Evolutionary conservation across 2,888 invertebrate species (phyloP), one percentile per base, ranked within the genome.

Genomic region (Ichneumoninae sp.): DNA sequence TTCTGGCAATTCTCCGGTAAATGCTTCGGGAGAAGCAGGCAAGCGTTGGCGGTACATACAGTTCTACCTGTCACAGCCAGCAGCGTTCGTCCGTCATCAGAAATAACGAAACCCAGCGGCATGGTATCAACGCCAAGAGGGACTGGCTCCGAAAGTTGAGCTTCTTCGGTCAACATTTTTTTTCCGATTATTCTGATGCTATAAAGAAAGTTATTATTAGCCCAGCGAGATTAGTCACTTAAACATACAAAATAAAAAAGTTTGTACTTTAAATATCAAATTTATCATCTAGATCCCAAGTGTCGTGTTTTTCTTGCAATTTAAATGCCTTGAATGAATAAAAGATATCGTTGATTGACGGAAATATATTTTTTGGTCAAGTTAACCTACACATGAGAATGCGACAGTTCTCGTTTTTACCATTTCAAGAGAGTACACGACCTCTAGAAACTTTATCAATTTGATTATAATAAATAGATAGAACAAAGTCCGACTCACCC

Each of bases 51-150:
- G 6, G 63, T 63, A 16, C 63, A 33, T 10, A 63, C 50, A 19
- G 22, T 63, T 60, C 54, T 81, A 91, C 93, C 91, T 66, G 90
- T 87, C 16, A 93, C 88, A 33, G 92, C 90, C 8, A 93, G 77
- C 19, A 93, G 83, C 0, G 92, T 89, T 22, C 89, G 87, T 30
- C 92, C 92, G 83, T 93, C 92, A 5, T 93, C 92, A 0, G 91
- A 89, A 10, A 92, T 89, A 54, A 93, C 89, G 78, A 92, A 89
- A 85, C 92, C 89, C 74, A 93, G 86, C 7, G 91, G 89, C 69
- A 91, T 52, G 6, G 89, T 57, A 19, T 88, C 88, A 16, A 83
- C 22, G 73, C 75, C 63, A 8, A 85, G 44, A 22, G 87, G 79
- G 33, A 75, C 65, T 10, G 81, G 52, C n/a, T 87, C 88, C 66